Percentiles rank a stretch among this genome's conserved stretches.
Evolutionary conservation across 2,797 vertebrate genomes (phyloP).

Genomic region (Channa striata): DNA sequence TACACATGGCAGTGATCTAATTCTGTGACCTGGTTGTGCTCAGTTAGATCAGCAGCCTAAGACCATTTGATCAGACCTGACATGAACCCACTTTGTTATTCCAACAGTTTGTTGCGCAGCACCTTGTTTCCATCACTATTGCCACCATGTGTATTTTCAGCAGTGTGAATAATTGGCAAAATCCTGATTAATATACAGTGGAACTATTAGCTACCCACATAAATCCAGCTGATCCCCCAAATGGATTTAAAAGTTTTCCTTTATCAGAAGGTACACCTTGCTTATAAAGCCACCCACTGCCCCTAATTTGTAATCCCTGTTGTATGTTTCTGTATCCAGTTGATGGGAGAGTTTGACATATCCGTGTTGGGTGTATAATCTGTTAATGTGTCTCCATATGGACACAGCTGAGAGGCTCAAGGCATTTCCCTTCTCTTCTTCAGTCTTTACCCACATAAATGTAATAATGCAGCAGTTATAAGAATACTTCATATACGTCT

Average conservation of each 20-base stretch:
- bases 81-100: slow-evolving; percentile 50
- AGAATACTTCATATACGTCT: slow-evolving; percentile 48
- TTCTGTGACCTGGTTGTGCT: slow-evolving; percentile 50
- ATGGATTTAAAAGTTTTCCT: slow-evolving; percentile 44
- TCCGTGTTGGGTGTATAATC: not conserved
- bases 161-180: slow-evolving; percentile 63
- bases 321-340: not conserved
- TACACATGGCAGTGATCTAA: slow-evolving; percentile 38
- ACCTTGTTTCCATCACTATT: slow-evolving; percentile 10
- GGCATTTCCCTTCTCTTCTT: slow-evolving; percentile 5
- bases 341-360: not conserved
- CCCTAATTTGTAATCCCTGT: not conserved
- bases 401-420: slow-evolving; percentile 11
- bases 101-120: slow-evolving; percentile 35
- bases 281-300: slow-evolving; percentile 6
- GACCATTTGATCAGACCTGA: slow-evolving; percentile 59
- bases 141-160: slow-evolving; percentile 40
- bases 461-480: slow-evolving; percentile 64
- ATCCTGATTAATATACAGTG: slow-evolving; percentile 57
- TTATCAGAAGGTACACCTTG: slow-evolving; percentile 10
- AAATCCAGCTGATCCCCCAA: slow-evolving; percentile 65
- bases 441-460: slow-evolving; percentile 20
- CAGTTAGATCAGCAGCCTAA: slow-evolving; percentile 36
- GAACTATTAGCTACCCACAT: slow-evolving; percentile 44
- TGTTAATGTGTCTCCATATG: too few species aligned